Conservation (phyloP, 2,888 invertebrate genomes). For the Coleophora deauratella region DNA sequence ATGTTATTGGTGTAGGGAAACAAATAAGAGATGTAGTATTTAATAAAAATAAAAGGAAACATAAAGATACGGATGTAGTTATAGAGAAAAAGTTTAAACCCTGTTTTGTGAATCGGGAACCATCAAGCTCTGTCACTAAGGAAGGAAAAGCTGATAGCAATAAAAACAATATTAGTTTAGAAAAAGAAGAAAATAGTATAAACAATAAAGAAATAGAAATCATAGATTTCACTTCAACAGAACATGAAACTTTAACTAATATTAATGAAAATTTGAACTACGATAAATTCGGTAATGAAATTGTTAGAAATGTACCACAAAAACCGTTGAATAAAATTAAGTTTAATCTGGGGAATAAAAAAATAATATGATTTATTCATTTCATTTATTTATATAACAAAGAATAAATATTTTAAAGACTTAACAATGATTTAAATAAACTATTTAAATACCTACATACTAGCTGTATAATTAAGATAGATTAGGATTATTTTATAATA, state of each 20-base stretch:
- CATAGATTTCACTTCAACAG: constrained; percentile 44
- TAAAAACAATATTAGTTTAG: background rate
- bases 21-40: constrained; percentile 13
- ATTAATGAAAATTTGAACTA: constrained; percentile 53
- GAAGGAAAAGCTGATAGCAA: background rate
- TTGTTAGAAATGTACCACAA: constrained; percentile 33
- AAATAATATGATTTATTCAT: background rate
- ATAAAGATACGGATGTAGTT: constrained; percentile 5
- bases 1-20: constrained; percentile 32
- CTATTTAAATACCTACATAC: too few species aligned
- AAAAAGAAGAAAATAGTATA: constrained; percentile 4
- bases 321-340: constrained; percentile 53
- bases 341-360: constrained; percentile 46
- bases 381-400: background rate
- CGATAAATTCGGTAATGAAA: constrained; percentile 49
- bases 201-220: constrained; percentile 26
- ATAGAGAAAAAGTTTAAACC: constrained; percentile 23
- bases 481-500: too few species aligned
- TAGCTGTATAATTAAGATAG: too few species aligned
- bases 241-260: constrained; percentile 42
- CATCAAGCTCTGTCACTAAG: background rate
- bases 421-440: too few species aligned
- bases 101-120: constrained; percentile 15
- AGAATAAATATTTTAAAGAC: background rate
- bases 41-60: constrained; percentile 23